phyloP scores from a whole-genome alignment of 2,797 vertebrate genomes.

The Neomorphus geoffroyi region DNA sequence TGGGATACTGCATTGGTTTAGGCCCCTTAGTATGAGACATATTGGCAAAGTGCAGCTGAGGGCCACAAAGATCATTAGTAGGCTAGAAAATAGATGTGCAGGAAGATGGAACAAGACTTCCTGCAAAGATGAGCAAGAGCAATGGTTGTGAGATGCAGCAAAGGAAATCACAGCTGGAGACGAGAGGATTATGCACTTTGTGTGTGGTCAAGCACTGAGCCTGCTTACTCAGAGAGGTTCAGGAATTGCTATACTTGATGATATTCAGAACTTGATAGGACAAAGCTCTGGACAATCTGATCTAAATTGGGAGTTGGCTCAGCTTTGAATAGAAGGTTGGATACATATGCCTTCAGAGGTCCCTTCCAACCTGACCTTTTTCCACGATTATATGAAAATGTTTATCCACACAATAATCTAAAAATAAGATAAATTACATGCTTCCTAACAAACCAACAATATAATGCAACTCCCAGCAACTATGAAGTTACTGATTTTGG shows the following conservation, averaged over 20 bases:
- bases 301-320: background rate
- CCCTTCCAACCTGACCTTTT: background rate
- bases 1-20: background rate
- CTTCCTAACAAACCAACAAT: background rate
- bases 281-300: background rate
- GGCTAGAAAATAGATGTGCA: background rate
- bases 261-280: background rate
- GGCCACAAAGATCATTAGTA: accelerated
- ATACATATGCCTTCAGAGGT: background rate
- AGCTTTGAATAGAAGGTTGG: background rate
- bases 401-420: background rate
- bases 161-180: background rate
- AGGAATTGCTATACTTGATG: background rate
- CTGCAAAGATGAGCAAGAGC: background rate
- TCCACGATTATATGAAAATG: background rate
- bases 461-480: background rate
- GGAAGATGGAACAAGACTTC: background rate
- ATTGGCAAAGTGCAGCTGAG: background rate
- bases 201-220: background rate
- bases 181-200: background rate
- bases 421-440: background rate
- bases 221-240: background rate
- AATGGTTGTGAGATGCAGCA: background rate
- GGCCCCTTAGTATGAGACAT: background rate
- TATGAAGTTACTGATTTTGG: background rate